Percentiles rank a stretch among this genome's conserved stretches.
These are phyloP conservation scores for Macaca fascicularis DNA, from an alignment of 2,113 vertebrate species.

Conservation along the genomic window T2T-MFA8v1.1 NC_088387.1:39654001-39654500, in stretches of 20 bases:
- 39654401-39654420: not conserved
- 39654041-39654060: conserved; percentile 29
- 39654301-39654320: conserved; percentile 54
- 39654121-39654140: conserved; percentile 47
- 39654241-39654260: conserved; percentile 50
- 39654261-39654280: conserved; percentile 63
- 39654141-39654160: conserved; percentile 50
- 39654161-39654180: conserved; percentile 18
- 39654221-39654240: conserved; percentile 59
- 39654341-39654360: conserved; percentile 15
- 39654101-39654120: not conserved
- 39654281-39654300: conserved; percentile 43
- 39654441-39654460: not conserved
- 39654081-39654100: not conserved
- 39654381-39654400: not conserved
- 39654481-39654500: not conserved
- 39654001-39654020: conserved; percentile 52
- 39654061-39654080: conserved; percentile 43
- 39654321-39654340: not conserved
- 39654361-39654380: not conserved
- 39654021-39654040: conserved; percentile 63
- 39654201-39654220: conserved; percentile 54
- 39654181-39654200: conserved; percentile 11
- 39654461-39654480: not conserved
- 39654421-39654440: not conserved